These are phyloP conservation scores for Noctua janthe DNA, from an alignment of 2,888 invertebrate genomes.

Conservation along the genomic window DNA sequence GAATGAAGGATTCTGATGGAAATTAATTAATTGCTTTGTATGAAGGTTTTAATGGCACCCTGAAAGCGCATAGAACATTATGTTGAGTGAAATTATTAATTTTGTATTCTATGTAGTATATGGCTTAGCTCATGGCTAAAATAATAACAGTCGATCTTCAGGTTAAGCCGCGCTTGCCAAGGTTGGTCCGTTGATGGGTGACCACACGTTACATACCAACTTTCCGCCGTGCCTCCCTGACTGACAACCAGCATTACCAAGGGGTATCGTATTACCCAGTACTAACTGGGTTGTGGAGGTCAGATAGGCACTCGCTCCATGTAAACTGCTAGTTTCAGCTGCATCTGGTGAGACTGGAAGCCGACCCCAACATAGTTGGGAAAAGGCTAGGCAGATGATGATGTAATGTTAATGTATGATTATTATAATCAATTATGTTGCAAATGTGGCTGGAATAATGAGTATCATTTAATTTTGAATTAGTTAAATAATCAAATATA, in stretches of 20 bases:
- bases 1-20: slow-evolving; percentile 42
- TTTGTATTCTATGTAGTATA: neutral
- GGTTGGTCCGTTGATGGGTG: neutral
- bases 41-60: slow-evolving; percentile 6
- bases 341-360: no score
- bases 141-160: neutral
- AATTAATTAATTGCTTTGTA: slow-evolving; percentile 57
- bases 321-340: no score
- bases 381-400: no score
- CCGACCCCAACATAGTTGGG: no score
- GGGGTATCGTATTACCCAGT: neutral
- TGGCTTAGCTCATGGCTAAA: neutral
- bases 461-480: neutral
- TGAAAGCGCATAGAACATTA: slow-evolving; percentile 19
- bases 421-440: neutral
- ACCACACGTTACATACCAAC: neutral
- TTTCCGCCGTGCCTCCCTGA: neutral
- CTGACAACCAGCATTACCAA: neutral
- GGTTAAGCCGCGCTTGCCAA: neutral
- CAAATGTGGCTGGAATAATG: neutral
- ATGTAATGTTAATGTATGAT: neutral
- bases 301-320: no score
- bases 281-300: no score
- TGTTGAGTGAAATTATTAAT: slow-evolving; percentile 16
- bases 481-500: neutral